These are phyloP conservation scores for Drosophila aldrichi DNA, from an alignment of 2,888 invertebrate species.

Conservation along the genomic window DNA sequence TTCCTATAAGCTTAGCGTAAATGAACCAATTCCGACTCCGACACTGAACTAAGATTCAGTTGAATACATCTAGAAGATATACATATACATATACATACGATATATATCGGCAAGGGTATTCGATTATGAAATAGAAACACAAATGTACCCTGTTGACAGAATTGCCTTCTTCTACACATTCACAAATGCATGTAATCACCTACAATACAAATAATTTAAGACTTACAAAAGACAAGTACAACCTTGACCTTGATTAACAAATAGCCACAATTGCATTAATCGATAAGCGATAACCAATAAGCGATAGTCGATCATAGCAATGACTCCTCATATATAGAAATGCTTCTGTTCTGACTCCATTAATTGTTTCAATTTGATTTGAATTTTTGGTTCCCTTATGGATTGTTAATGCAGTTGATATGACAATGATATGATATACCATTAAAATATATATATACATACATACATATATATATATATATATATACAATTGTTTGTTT, in stretches of 20 bases:
- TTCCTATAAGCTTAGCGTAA: constrained; percentile 5
- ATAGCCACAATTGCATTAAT: constrained; percentile 32
- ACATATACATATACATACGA: not conserved
- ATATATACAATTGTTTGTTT: constrained; percentile 55
- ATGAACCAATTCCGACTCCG: not conserved
- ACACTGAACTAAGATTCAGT: not conserved
- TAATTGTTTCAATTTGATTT: not conserved
- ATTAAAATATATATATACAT: constrained; percentile 36
- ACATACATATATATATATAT: constrained; percentile 26
- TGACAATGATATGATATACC: constrained; percentile 28
- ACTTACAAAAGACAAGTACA: constrained; percentile 38
- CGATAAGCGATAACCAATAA: constrained; percentile 11
- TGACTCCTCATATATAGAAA: not conserved
- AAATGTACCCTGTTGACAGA: constrained; percentile 81
- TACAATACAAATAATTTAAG: constrained; percentile 78
- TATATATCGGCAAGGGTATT: constrained; percentile 20
- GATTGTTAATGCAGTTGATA: constrained; percentile 42
- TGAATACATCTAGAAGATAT: not conserved
- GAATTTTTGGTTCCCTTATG: not conserved
- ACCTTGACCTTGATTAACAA: constrained; percentile 42
- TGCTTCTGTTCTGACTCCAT: not conserved
- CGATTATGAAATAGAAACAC: constrained; percentile 25
- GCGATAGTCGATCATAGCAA: not conserved
- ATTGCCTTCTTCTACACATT: constrained; percentile 79
- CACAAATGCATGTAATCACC: constrained; percentile 67